Evolutionary conservation across 2,888 invertebrate genomes (phyloP).

Genomic region (Strigamia transsilvanica): DNA sequence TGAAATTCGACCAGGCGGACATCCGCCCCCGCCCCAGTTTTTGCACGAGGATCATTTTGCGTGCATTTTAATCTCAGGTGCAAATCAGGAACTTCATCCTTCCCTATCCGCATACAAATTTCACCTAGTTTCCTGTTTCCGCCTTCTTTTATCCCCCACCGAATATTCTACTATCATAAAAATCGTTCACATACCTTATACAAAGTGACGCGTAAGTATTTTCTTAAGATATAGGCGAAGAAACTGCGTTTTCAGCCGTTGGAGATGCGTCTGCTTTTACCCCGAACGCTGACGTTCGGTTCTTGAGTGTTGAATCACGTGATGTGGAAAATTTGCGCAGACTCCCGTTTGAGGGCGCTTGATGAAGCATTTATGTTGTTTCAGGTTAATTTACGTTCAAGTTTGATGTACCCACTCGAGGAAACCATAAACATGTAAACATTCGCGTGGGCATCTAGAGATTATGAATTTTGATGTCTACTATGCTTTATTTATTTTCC

Average conservation of each 20-base stretch:
- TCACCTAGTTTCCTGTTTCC: not conserved
- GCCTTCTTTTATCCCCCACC: not conserved
- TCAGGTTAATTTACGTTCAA: not conserved
- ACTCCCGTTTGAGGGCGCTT: not conserved
- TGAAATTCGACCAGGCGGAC: not conserved
- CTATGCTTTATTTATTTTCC: not conserved
- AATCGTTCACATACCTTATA: not conserved
- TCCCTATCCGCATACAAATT: not conserved
- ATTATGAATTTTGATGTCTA: not conserved
- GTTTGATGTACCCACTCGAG: not conserved
- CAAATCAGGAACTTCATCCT: not conserved
- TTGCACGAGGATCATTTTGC: not conserved
- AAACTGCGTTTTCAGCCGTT: not conserved
- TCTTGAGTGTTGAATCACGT: not conserved
- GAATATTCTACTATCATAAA: not conserved
- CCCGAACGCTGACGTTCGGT: not conserved
- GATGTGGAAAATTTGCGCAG: not conserved
- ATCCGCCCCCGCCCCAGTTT: not conserved
- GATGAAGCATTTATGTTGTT: not conserved
- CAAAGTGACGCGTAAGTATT: not conserved
- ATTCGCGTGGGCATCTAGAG: not conserved
- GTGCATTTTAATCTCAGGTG: not conserved
- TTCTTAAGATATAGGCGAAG: not conserved
- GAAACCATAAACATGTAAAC: not conserved
- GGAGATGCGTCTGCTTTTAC: not conserved